These are phyloP conservation scores for Desmophyllum pertusum DNA, from an alignment of 92 coral and sea anemone genomes.

Conservation along the genomic window DNA sequence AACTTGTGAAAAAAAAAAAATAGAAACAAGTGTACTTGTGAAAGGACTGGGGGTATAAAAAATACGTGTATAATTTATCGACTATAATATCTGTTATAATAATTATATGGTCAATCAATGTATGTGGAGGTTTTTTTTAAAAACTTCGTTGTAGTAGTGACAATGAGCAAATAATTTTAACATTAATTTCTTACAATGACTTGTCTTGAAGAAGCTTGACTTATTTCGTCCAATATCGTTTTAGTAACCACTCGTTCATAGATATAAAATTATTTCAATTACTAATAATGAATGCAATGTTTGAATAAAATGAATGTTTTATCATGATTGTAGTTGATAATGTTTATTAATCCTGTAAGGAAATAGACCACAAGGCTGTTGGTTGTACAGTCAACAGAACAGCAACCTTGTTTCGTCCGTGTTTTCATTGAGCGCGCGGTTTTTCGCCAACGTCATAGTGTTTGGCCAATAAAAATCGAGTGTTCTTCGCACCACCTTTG, in stretches of 20 bases:
- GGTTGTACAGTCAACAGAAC: not conserved
- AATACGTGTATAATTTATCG: not conserved
- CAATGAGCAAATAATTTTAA: not conserved
- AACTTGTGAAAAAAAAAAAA: too few species aligned
- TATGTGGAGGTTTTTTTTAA: not conserved
- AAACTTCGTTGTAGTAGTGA: not conserved
- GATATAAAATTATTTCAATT: not conserved
- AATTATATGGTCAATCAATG: too few species aligned
- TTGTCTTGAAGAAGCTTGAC: not conserved
- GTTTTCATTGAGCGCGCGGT: too few species aligned
- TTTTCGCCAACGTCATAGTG: not conserved
- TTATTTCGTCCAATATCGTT: not conserved
- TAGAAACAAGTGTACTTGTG: too few species aligned
- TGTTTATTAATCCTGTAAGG: not conserved
- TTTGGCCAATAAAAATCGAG: not conserved
- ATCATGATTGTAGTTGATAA: not conserved
- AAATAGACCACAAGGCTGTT: too few species aligned
- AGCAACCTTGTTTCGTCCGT: too few species aligned
- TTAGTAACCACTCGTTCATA: not conserved
- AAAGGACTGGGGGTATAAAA: not conserved
- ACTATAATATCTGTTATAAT: not conserved
- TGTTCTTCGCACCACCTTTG: not conserved
- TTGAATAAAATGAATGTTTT: constrained; percentile 11
- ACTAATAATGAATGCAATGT: not conserved
- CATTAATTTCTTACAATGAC: not conserved